Evolutionary conservation across 30 jellyfish, hydroid and myxozoan species (phyloP).

Genomic region (Catostylus mosaicus): DNA sequence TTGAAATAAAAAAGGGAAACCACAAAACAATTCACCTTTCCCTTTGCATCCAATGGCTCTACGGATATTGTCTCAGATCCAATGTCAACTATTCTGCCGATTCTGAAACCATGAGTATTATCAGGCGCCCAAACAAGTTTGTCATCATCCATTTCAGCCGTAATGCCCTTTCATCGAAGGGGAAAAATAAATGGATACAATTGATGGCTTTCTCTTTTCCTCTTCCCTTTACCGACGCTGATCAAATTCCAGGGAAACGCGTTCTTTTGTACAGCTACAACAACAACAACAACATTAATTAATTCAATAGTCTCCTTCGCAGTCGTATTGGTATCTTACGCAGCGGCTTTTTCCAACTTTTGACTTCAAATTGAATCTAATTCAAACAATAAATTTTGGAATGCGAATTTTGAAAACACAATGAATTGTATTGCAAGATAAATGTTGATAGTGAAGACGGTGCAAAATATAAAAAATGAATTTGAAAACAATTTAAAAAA

Average conservation of each 20-base stretch:
- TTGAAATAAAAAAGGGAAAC: background rate
- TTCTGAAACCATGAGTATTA: constrained; percentile 79
- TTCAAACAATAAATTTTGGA: too few relatives aligned
- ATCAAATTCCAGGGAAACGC: background rate
- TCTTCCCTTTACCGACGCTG: constrained; percentile 1
- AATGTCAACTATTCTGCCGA: constrained; percentile 90
- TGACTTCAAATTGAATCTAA: too few relatives aligned
- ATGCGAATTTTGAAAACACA: too few relatives aligned
- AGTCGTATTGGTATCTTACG: too few relatives aligned
- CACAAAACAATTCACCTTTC: constrained; percentile 58
- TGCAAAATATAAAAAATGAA: too few relatives aligned
- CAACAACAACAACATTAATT: background rate
- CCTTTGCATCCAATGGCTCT: constrained; percentile 71
- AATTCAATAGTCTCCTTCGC: background rate
- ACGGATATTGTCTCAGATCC: constrained; percentile 91
- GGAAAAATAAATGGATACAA: too few relatives aligned
- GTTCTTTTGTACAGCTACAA: background rate
- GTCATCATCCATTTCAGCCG: constrained; percentile 68
- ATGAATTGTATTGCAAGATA: too few relatives aligned
- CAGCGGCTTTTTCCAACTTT: too few relatives aligned
- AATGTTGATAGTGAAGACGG: too few relatives aligned
- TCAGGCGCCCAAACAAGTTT: constrained; percentile 98
- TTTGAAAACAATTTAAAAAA: too few relatives aligned
- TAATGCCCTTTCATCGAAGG: too few relatives aligned
- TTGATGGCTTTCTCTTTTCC: background rate